Base-by-base conservation (phyloP, 2,888 invertebrate species). In the Bellardia pandia region DNA sequence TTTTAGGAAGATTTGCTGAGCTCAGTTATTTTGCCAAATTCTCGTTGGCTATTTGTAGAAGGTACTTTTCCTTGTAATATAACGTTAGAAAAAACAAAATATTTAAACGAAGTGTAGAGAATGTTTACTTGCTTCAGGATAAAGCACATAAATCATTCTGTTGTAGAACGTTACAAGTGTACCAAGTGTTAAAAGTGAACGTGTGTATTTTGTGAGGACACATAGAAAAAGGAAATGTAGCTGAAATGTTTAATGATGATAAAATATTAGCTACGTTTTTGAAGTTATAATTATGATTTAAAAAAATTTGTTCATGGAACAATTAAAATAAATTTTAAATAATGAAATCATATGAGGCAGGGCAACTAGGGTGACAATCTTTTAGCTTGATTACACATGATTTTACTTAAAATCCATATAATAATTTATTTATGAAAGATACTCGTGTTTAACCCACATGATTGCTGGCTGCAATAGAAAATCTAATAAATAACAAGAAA, bases 1-100 rank as follows among this genome's bases (percentile, higher is more conserved):
- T 42, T 33, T 56, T 56, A 37, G 45, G 13, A 6, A 64, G 16
- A 60, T 62, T 53, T 72, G 62, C 80, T 53, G 71, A 81, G 66
- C 14, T 16, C 74, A 66, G 56, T 64, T 42, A 14, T 80, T 64
- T 80, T 80, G 64, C 45, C 42, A 72, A 80, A 72, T 64, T 45
- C 33, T 51, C 23, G 45, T 64, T 58, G 37, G 14, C 64, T 72
- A 42, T 72, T 72, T 66, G 42, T 66, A 40, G 7, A 56, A 13
- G 37, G 56, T 42, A 2, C 7, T 42, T 53, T 37, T 53, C 37
- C 3, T 51, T 13, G 8, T 33, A 48, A 69, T n/a, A 5, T 37
- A 16, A 11, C 11, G 23, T 40, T 40, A 42, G 16, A 1, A 62
- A 75, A 68, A 45, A 30, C 3, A 40, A 23, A 42, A 53, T 42